Evolutionary conservation across 2,797 vertebrate genomes (phyloP), one percentile per base, ranked within the genome.

Genomic region (Propithecus perrieri): DNA sequence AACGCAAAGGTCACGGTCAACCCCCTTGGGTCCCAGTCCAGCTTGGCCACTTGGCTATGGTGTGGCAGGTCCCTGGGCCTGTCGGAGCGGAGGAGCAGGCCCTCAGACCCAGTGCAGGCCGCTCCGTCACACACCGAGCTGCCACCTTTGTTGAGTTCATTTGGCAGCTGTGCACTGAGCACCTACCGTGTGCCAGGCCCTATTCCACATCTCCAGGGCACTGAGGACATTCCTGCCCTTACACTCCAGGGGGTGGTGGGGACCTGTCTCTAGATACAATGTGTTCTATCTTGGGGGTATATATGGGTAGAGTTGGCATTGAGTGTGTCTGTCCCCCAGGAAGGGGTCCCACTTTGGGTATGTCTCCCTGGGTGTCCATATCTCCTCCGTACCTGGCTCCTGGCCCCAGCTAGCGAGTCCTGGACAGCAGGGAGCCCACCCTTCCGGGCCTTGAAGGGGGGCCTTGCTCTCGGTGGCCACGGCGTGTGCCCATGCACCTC

Each of bases 391-490:
- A 96, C 91, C 89, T 85, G 76, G 72, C 76, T 84, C 30, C 74
- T 48, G 53, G 84, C 18, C 59, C 59, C 74, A 18, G 53, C 71
- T 96, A 96, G 20, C 46, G 86, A 74, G 53, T 91, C 94, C 84
- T 91, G 14, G 95, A 69, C 15, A 50, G 61, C 38, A 95, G 59
- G 30, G 83, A 96, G n/a, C 85, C 38, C 43, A 76, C 18, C 43
- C 74, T 95, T 78, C 46, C 33, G 33, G 91, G 35, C 65, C n/a
- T 80, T 46, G 89, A 93, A 80, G 57, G 1, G 61, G 80, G 61
- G 1, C 48, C 94, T 94, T 78, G 89, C 18, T 96, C 93, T 85
- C 22, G 63, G 38, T 74, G 55, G 88, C 97, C 89, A 43, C 1
- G 35, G 38, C 65, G 74, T 48, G 61, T 96, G 30, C 95, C 72